These are phyloP conservation scores for Rhagophthalmus giganteus DNA, from an alignment of 2,888 invertebrate species.

Conservation along the genomic window DNA sequence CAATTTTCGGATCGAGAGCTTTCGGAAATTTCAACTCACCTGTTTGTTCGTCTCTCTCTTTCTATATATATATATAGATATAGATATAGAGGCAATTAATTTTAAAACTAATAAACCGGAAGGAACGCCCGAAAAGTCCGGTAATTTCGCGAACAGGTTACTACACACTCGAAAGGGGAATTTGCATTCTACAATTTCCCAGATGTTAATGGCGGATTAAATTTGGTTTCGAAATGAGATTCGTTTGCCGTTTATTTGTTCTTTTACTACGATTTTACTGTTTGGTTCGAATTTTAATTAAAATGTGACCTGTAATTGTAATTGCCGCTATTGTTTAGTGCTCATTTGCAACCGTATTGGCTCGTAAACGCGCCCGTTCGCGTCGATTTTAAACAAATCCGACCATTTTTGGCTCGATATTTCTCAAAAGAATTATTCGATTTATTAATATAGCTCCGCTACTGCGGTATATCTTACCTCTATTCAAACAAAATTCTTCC, in stretches of 20 bases:
- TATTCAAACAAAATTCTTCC: too few relatives aligned
- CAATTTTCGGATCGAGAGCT: too few relatives aligned
- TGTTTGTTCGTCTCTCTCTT: too few relatives aligned
- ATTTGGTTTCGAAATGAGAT: constrained; percentile 41
- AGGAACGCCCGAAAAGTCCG: constrained; percentile 29
- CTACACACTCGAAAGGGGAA: constrained; percentile 31
- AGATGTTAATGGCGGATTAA: constrained; percentile 41
- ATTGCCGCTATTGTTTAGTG: constrained; percentile 30
- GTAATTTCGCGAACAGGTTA: constrained; percentile 31
- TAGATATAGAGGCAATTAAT: too few relatives aligned
- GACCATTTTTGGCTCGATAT: neutral
- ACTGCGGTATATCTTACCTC: too few relatives aligned
- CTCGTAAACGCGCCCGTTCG: constrained; percentile 19
- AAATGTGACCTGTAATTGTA: constrained; percentile 36
- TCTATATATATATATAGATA: too few relatives aligned
- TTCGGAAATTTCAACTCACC: too few relatives aligned
- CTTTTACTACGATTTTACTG: constrained; percentile 35
- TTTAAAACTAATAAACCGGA: constrained; percentile 28
- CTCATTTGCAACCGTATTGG: constrained; percentile 26
- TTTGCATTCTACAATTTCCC: constrained; percentile 40
- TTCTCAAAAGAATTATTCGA: neutral
- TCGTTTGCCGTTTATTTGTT: constrained; percentile 34
- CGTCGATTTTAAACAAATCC: constrained; percentile 14
- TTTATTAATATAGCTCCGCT: too few relatives aligned
- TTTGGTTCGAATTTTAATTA: constrained; percentile 37